A percentile compares a stretch with the other conserved stretches of the same genome.
Conservation (phyloP, 2,888 invertebrate genomes). For the Thalpophila matura region DNA sequence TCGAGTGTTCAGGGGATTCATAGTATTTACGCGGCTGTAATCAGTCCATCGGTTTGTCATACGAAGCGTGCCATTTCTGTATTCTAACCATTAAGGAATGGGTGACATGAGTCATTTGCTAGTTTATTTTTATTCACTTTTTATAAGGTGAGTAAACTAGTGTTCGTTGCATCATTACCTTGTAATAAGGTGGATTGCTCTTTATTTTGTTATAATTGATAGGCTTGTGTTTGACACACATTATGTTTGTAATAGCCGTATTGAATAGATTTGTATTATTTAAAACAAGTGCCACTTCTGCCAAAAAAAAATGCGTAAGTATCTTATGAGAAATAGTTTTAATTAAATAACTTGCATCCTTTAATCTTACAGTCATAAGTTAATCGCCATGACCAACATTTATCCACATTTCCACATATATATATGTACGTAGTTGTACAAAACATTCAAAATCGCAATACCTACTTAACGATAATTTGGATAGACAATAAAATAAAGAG, state of each 20-base stretch:
- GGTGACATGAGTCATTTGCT: conserved; percentile 38
- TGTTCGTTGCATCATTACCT: not conserved
- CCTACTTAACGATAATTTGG: conserved; percentile 9
- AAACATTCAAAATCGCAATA: conserved; percentile 17
- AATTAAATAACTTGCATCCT: no score
- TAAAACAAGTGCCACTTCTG: conserved; percentile 3
- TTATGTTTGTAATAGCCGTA: not conserved
- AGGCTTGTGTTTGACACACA: no score
- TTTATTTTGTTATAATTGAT: not conserved
- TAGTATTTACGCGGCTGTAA: conserved; percentile 45
- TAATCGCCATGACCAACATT: not conserved
- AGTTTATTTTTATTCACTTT: conserved; percentile 29
- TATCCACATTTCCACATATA: conserved; percentile 7
- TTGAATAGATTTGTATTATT: not conserved
- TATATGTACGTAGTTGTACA: not conserved
- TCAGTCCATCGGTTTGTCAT: conserved; percentile 55
- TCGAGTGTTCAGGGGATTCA: conserved; percentile 38
- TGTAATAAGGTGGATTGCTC: not conserved
- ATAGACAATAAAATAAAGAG: conserved; percentile 29
- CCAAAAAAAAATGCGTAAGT: no score
- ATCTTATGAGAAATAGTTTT: no score
- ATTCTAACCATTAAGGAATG: conserved; percentile 16
- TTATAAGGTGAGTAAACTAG: conserved; percentile 12
- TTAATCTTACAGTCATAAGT: not conserved
- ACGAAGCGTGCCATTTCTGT: conserved; percentile 44